Percentiles rank a stretch among this genome's conserved stretches.
phyloP scores from a whole-genome alignment of 1,140 invertebrate genomes.

The Tetramorium simillimum region DNA sequence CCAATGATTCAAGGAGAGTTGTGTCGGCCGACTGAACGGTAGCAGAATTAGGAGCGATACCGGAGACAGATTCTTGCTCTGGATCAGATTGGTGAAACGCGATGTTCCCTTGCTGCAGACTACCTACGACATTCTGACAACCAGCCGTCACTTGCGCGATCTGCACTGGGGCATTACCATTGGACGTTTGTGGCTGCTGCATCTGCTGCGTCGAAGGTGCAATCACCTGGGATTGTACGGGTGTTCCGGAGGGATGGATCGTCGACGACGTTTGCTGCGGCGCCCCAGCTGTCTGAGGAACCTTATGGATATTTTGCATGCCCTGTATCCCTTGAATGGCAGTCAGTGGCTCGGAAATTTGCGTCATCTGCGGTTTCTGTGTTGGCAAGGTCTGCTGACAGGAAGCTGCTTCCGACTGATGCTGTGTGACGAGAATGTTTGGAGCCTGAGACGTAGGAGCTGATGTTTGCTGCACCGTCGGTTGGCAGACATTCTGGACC shows the following conservation, averaged over 20 bases:
- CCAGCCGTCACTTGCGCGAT: constrained; percentile 78
- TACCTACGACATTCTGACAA: constrained; percentile 75
- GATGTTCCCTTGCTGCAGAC: constrained; percentile 69
- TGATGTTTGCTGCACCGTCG: constrained; percentile 71
- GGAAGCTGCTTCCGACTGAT: constrained; percentile 61
- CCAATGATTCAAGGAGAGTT: constrained; percentile 83
- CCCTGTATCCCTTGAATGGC: constrained; percentile 79
- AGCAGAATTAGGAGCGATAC: constrained; percentile 70
- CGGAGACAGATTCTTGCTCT: constrained; percentile 83
- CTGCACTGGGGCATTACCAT: constrained; percentile 75
- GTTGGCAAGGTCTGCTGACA: constrained; percentile 68
- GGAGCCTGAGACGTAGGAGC: constrained; percentile 78
- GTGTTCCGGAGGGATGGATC: constrained; percentile 74
- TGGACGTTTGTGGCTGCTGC: constrained; percentile 72
- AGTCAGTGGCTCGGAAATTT: constrained; percentile 79
- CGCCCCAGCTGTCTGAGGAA: constrained; percentile 78
- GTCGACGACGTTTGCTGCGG: constrained; percentile 74
- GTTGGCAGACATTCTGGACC: constrained; percentile 76
- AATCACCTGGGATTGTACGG: constrained; percentile 76
- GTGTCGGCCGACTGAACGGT: constrained; percentile 77
- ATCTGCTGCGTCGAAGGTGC: constrained; percentile 69
- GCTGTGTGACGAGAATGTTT: constrained; percentile 77
- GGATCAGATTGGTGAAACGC: constrained; percentile 80
- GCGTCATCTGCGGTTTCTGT: constrained; percentile 71
- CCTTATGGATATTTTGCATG: constrained; percentile 83